A percentile compares a stretch with the other conserved stretches of the same genome.
These are phyloP conservation scores for Telmatochromis sp. DNA, from an alignment of 2,113 vertebrate species.

Conservation along the genomic window DNA sequence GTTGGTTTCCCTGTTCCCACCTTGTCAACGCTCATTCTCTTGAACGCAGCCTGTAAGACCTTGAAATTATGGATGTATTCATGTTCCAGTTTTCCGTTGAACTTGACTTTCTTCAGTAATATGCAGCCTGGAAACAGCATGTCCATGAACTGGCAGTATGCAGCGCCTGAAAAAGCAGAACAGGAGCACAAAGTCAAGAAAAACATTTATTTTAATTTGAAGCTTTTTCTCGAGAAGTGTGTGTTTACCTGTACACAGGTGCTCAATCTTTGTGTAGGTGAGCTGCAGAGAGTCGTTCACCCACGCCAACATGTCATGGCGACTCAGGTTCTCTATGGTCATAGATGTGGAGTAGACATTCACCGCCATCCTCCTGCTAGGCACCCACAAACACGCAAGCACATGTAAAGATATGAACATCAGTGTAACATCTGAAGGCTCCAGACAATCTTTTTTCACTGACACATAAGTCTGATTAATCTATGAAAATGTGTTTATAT, in stretches of 20 bases:
- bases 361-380: constrained; percentile 91
- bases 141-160: constrained; percentile 98
- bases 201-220: background rate
- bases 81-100: constrained; percentile 89
- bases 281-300: constrained; percentile 94
- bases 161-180: constrained; percentile 69
- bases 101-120: constrained; percentile 90
- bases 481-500: background rate
- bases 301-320: constrained; percentile 96
- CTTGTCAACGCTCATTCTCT: constrained; percentile 96
- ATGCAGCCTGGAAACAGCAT: constrained; percentile 95
- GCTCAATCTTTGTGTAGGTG: constrained; percentile 92
- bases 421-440: background rate
- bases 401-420: background rate
- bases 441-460: background rate
- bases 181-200: background rate
- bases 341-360: constrained; percentile 96
- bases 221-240: background rate
- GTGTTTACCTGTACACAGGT: constrained; percentile 81
- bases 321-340: constrained; percentile 94
- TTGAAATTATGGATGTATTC: constrained; percentile 97
- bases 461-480: background rate
- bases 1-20: constrained; percentile 61
- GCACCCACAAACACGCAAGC: background rate
- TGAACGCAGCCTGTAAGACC: constrained; percentile 91